Evolutionary conservation across 1,140 invertebrate species (phyloP).

Genomic region (Galendromus occidentalis): DNA sequence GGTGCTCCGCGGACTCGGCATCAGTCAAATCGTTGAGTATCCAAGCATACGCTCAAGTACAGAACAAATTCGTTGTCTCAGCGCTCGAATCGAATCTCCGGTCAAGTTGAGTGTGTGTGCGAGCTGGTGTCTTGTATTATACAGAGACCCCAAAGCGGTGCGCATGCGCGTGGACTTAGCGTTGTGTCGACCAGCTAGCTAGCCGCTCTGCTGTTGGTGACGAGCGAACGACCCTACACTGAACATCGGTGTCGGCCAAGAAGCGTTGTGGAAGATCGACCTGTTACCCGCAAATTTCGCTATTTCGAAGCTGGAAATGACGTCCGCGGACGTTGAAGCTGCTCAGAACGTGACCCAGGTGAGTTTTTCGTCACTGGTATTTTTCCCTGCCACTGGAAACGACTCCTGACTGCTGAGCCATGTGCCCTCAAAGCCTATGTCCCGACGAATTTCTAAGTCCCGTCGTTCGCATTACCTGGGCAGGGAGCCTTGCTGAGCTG

Average conservation of each 20-base stretch:
- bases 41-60: too few species aligned
- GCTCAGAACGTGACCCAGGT: background rate
- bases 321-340: conserved; percentile 6
- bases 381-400: background rate
- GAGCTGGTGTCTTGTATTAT: too few species aligned
- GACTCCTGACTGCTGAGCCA: background rate
- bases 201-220: too few species aligned
- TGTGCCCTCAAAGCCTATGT: background rate
- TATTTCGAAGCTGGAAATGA: background rate
- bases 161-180: conserved; percentile 4
- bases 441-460: background rate
- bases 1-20: too few species aligned
- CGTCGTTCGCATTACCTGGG: background rate
- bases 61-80: too few species aligned
- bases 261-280: too few species aligned
- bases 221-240: too few species aligned
- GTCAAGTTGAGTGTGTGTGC: too few species aligned
- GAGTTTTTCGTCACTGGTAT: background rate
- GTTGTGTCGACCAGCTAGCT: background rate
- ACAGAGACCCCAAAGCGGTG: background rate
- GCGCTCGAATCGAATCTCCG: too few species aligned
- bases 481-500: background rate
- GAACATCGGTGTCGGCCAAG: too few species aligned
- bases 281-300: too few species aligned
- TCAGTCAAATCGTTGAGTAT: too few species aligned